Base-by-base conservation (phyloP, 1,140 invertebrate species). In the Anastatus disparis region DNA sequence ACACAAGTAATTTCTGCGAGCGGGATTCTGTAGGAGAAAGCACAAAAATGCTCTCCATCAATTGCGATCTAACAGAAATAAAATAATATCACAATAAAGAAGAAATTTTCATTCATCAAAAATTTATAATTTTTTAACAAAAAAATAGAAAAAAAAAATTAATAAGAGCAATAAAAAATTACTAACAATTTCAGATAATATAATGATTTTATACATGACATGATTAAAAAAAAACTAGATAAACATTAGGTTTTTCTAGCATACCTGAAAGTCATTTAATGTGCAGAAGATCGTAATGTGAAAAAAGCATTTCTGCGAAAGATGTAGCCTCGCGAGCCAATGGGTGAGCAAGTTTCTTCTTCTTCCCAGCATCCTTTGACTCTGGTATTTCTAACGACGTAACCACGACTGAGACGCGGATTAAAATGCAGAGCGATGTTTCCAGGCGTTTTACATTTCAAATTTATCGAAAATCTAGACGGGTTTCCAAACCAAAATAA, bases 401-500 rank as follows among this genome's bases (percentile, higher is more conserved):
- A 91, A 42, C 89, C 88, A 71, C 92, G 89, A 17, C 90, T 90
- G 58, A 93, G 79, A 20, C 92, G 89, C 3, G 91, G 91, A 83
- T 94, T 95, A 48, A 96, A 89, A 81, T 96, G 94, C 17, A 96
- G 85, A 0, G 91, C 93, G 48, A 94, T 88, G 77, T 94, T 93
- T 42, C 83, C 83, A 2, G 82, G 68, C 31, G 79, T 76, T 40
- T 87, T 87, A 72, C 87, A 87, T 72, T 85, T 82, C 48, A 93
- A 81, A 80, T 92, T 91, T 31, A 93, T 85, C 2, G 89, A 83
- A 79, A 93, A 91, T 74, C 91, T 91, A 27, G 48, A 55, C 20
- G n/a, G n/a, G 50, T 31, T 62, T 31, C 40, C 15, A n/a, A 48
- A 44, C 31, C 65, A 20, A 68, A 68, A 59, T 3, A 46, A 44